Evolutionary conservation across 2,888 invertebrate genomes (phyloP).

Genomic region (Nezara viridula): DNA sequence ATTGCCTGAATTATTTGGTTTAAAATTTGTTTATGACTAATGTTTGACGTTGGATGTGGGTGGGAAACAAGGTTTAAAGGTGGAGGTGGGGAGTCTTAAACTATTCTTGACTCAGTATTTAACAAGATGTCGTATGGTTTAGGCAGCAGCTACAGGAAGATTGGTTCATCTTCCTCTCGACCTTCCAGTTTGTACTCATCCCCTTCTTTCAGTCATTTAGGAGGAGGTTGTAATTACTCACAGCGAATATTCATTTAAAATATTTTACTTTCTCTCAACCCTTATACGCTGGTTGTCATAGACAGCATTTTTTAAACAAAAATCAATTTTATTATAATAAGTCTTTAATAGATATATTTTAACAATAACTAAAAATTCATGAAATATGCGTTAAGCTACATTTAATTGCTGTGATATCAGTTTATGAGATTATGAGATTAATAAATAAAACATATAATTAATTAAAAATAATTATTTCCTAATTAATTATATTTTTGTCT

Average conservation of each 20-base stretch:
- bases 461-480: too few relatives aligned
- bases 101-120: conserved; percentile 57
- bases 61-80: conserved; percentile 47
- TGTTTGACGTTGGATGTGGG: conserved; percentile 45
- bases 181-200: conserved; percentile 63
- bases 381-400: too few relatives aligned
- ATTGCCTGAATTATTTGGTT: conserved; percentile 28
- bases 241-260: background rate
- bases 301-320: background rate
- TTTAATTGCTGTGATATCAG: background rate
- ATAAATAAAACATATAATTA: too few relatives aligned
- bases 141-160: conserved; percentile 52
- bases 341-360: background rate
- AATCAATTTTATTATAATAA: background rate
- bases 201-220: conserved; percentile 56
- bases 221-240: conserved; percentile 50
- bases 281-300: background rate
- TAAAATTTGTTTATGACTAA: conserved; percentile 49
- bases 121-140: conserved; percentile 56
- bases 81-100: conserved; percentile 60
- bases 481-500: too few relatives aligned
- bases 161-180: conserved; percentile 58
- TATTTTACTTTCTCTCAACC: background rate
- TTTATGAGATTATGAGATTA: too few relatives aligned
- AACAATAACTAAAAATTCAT: too few relatives aligned